phyloP scores from a whole-genome alignment of 2,797 vertebrate genomes.

The Columba guinea region DNA sequence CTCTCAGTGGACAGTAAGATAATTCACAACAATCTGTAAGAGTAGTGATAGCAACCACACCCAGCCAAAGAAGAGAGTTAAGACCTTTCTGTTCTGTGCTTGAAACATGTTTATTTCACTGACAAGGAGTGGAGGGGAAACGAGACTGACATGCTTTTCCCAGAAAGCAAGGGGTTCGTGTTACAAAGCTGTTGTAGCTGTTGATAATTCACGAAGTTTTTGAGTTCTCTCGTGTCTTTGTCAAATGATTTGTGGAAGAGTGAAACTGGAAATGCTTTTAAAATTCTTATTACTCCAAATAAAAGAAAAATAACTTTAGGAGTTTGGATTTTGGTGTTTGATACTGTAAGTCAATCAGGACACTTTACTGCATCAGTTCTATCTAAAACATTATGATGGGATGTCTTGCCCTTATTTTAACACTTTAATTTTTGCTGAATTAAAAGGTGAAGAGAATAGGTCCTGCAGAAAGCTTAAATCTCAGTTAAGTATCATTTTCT shows the following conservation, averaged over 20 bases:
- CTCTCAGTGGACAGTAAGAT: constrained; percentile 13
- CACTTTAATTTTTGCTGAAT: neutral
- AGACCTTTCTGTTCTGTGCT: constrained; percentile 12
- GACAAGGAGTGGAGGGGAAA: constrained; percentile 1
- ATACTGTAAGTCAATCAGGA: neutral
- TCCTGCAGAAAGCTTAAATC: neutral
- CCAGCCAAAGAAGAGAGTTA: constrained; percentile 21
- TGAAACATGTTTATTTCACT: constrained; percentile 24
- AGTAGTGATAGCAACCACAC: constrained; percentile 43
- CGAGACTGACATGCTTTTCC: neutral
- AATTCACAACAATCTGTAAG: constrained; percentile 11
- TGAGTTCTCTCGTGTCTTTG: neutral
- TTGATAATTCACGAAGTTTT: neutral
- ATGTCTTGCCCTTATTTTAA: neutral
- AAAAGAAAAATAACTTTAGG: neutral
- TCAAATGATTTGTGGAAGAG: neutral
- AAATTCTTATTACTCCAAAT: neutral
- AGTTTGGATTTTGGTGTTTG: neutral
- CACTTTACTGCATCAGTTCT: neutral
- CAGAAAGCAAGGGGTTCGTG: neutral
- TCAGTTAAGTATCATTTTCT: neutral
- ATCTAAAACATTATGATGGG: neutral
- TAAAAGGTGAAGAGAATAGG: neutral
- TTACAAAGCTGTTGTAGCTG: neutral
- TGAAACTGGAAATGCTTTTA: neutral